phyloP scores from a whole-genome alignment of 2,797 vertebrate genomes.

The Parotocinclus haroldoi region DNA sequence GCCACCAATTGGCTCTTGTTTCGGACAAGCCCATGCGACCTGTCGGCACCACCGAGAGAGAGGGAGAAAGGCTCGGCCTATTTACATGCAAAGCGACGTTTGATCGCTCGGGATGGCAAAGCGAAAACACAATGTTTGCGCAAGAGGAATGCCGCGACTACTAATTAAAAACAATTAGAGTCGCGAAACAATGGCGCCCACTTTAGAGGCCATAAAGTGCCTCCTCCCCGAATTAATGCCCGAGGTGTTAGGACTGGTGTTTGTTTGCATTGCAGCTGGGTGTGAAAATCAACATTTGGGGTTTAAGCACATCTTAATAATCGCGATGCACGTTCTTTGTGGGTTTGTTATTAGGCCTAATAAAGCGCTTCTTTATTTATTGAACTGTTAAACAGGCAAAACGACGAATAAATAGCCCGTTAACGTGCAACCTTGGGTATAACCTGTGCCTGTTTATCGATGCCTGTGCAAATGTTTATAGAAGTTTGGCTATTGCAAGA shows the following conservation, averaged over 20 bases:
- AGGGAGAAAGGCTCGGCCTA: slow-evolving; percentile 47
- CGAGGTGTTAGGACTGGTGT: slow-evolving; percentile 56
- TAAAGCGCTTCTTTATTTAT: background rate
- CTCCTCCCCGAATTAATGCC: slow-evolving; percentile 66
- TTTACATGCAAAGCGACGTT: slow-evolving; percentile 69
- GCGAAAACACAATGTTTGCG: slow-evolving; percentile 67
- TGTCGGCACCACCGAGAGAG: slow-evolving; percentile 57
- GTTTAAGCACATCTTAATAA: slow-evolving; percentile 29
- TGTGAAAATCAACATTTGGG: slow-evolving; percentile 54
- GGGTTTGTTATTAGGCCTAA: background rate
- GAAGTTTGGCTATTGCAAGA: too few relatives aligned
- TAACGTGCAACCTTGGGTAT: background rate
- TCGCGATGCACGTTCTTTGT: background rate
- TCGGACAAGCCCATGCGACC: slow-evolving; percentile 57
- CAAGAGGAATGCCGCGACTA: slow-evolving; percentile 65
- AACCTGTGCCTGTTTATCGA: too few relatives aligned
- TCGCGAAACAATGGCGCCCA: slow-evolving; percentile 61
- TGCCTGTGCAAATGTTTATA: too few relatives aligned
- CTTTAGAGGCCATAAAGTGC: slow-evolving; percentile 61
- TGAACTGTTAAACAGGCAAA: background rate
- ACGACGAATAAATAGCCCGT: background rate
- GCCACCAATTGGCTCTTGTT: slow-evolving; percentile 53
- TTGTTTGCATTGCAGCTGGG: slow-evolving; percentile 63
- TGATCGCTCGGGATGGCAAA: slow-evolving; percentile 60
- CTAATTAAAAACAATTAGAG: slow-evolving; percentile 77